Evolutionary conservation across 2,113 vertebrate species (phyloP).

Genomic region (Cryptomyrus ogoouensis): DNA sequence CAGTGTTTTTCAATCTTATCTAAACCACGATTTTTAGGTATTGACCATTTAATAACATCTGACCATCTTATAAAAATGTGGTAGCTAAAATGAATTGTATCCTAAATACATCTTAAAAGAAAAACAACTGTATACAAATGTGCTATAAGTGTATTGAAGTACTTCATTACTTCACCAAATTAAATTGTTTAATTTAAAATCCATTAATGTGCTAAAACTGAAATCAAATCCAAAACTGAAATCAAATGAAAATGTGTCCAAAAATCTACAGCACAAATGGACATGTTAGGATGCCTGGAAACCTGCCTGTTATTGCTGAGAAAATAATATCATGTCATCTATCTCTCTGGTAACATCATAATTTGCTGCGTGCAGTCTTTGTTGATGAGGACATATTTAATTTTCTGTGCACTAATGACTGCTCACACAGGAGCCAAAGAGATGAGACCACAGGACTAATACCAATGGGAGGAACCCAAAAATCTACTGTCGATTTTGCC

Average conservation of each 20-base stretch:
- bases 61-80: neutral
- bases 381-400: neutral
- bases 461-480: neutral
- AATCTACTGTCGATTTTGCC: neutral
- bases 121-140: neutral
- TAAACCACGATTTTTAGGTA: neutral
- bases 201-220: neutral
- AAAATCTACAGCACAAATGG: neutral
- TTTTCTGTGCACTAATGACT: neutral
- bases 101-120: neutral
- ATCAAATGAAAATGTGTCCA: neutral
- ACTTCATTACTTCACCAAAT: neutral
- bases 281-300: neutral
- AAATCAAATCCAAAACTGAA: neutral
- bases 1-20: neutral
- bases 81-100: neutral
- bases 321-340: neutral
- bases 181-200: neutral
- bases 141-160: neutral
- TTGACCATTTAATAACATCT: neutral
- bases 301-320: neutral
- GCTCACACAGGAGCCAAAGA: neutral
- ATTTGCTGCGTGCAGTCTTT: neutral
- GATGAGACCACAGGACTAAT: neutral
- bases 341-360: neutral